Evolutionary conservation across 2,888 invertebrate genomes (phyloP).

Genomic region (Euzetes globulus): DNA sequence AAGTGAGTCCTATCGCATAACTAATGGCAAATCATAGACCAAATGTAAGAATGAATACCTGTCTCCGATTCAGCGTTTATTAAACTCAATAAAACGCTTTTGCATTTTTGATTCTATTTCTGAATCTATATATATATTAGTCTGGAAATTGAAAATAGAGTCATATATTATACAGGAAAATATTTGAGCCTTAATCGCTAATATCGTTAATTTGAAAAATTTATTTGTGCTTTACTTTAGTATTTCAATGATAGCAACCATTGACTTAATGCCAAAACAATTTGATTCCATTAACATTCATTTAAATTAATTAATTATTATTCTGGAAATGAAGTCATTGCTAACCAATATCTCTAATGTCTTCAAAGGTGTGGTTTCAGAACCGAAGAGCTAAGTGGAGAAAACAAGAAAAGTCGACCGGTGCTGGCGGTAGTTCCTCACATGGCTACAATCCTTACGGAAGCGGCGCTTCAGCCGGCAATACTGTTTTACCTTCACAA

Average conservation of each 20-base stretch:
- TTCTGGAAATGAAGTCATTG: neutral
- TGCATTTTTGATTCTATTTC: neutral
- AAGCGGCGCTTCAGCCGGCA: constrained; percentile 21
- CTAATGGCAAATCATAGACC: no score
- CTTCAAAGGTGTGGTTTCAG: constrained; percentile 43
- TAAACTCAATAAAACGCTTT: neutral
- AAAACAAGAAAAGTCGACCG: constrained; percentile 44
- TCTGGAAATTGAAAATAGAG: neutral
- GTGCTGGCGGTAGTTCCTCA: constrained; percentile 36
- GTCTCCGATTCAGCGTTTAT: no score
- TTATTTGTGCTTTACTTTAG: constrained; percentile 11
- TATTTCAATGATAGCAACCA: neutral
- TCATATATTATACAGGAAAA: no score
- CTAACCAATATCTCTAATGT: neutral
- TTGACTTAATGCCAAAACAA: neutral
- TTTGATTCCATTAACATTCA: neutral
- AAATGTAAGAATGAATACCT: no score
- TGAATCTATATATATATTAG: neutral
- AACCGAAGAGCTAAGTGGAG: constrained; percentile 48
- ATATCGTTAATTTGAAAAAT: no score
- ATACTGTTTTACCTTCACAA: constrained; percentile 29
- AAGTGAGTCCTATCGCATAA: neutral
- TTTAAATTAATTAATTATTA: neutral
- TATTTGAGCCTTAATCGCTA: no score
- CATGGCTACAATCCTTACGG: constrained; percentile 41